phyloP scores from a whole-genome alignment of 2,797 vertebrate species.

The Orientallactaga sibirica region DNA sequence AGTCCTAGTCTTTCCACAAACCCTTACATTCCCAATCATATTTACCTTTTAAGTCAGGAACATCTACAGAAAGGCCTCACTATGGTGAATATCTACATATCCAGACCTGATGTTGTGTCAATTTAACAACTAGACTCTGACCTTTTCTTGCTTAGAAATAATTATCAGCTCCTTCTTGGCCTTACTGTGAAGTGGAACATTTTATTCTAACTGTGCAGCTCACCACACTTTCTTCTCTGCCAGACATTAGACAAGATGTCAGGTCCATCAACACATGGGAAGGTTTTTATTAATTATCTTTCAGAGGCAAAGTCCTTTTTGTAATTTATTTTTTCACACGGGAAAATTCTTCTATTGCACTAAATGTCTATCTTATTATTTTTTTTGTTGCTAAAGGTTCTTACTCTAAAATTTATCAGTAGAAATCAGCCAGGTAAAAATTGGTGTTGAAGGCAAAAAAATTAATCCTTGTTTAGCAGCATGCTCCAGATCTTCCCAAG shows the following conservation, averaged over 20 bases:
- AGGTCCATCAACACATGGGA: constrained; percentile 73
- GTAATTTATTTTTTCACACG: constrained; percentile 83
- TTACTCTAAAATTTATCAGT: constrained; percentile 60
- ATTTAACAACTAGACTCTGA: constrained; percentile 83
- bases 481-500: not conserved
- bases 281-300: constrained; percentile 86
- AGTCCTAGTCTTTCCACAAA: not conserved
- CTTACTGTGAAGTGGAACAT: constrained; percentile 84
- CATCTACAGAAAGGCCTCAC: constrained; percentile 75
- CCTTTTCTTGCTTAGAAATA: constrained; percentile 86
- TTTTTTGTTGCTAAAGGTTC: constrained; percentile 71
- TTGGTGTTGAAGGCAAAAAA: constrained; percentile 41
- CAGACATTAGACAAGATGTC: constrained; percentile 82
- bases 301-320: constrained; percentile 78
- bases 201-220: constrained; percentile 84
- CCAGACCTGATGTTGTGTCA: constrained; percentile 66
- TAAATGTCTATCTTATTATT: constrained; percentile 81
- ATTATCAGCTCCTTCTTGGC: constrained; percentile 83
- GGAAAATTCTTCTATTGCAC: constrained; percentile 79
- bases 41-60: constrained; percentile 75
- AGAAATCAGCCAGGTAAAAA: constrained; percentile 54
- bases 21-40: constrained; percentile 39
- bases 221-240: constrained; percentile 82
- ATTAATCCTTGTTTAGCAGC: constrained; percentile 11
- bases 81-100: constrained; percentile 65